Base-by-base conservation (phyloP, 2,113 vertebrate genomes). In the Nothocercus nigrocapillus region DNA sequence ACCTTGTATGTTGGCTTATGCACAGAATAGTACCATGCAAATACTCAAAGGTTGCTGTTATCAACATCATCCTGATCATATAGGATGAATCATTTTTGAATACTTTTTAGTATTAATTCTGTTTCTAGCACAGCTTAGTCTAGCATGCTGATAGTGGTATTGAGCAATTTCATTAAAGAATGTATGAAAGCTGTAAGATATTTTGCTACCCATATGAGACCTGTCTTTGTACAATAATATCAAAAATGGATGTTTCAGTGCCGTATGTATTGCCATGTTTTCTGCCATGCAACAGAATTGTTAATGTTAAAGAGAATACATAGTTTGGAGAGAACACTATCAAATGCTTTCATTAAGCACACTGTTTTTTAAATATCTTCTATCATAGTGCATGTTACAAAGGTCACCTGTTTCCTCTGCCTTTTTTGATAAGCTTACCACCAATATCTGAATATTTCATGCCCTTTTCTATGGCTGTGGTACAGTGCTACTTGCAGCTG, bases 371-470 rank as follows among this genome's bases (percentile, higher is more conserved):
- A 44, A 56, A 69, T 75, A 38, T 40, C 14, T 53, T 67, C 3
- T 64, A 11, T 56, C 0, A 0, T 14, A 63, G 36, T 25, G 7
- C 8, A n/a, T 66, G 13, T 51, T 21, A 20, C 22, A 44, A 54
- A 79, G 30, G 19, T n/a, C 22, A 69, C 15, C 28, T 79, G 81
- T 74, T 89, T 95, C 44, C 85, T 47, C 27, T 89, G 49, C 11
- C 54, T 74, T 89, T 96, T 93, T 93, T 90, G 89, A 44, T 53
- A 68, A 32, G 11, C 10, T 89, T 84, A 30, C 89, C 54, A 49
- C 75, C n/a, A 70, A 58, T 25, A 19, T 53, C 56, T 75, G 67
- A 87, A 62, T 61, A 86, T 95, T 62, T 75, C 36, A 47, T 5
- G 18, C 75, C 15, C 36, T 73, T 84, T 70, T 69, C 36, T 22